phyloP scores from a whole-genome alignment of 2,888 invertebrate genomes.

The Saturnia japonica region DNA sequence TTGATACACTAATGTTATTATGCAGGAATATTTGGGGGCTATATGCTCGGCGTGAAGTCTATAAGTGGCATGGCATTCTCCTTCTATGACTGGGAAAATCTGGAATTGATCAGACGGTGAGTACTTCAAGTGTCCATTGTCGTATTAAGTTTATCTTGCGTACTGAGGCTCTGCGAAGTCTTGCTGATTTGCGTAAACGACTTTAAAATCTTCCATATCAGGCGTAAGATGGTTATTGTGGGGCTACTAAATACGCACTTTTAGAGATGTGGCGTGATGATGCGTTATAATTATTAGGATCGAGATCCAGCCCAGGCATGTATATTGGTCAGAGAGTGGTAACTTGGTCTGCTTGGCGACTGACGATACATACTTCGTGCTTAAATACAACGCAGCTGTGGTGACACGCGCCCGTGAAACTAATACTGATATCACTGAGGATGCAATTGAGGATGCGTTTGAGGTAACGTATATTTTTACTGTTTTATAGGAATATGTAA shows the following conservation, averaged over 20 bases:
- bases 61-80: slow-evolving; percentile 96
- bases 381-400: slow-evolving; percentile 92
- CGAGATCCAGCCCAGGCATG: slow-evolving; percentile 95
- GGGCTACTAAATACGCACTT: neutral
- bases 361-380: slow-evolving; percentile 96
- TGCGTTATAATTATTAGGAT: slow-evolving; percentile 82
- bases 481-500: too few relatives aligned
- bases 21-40: slow-evolving; percentile 93
- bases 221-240: neutral
- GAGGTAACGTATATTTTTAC: slow-evolving; percentile 82
- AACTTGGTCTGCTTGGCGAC: slow-evolving; percentile 96
- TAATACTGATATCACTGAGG: slow-evolving; percentile 90
- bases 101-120: slow-evolving; percentile 90
- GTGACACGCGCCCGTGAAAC: slow-evolving; percentile 90
- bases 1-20: too few relatives aligned
- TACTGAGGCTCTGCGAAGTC: neutral
- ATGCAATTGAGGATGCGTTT: slow-evolving; percentile 98
- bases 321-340: slow-evolving; percentile 98
- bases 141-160: neutral
- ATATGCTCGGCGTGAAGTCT: slow-evolving; percentile 94
- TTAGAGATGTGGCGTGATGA: neutral
- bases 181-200: neutral
- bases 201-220: neutral
- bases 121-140: slow-evolving; percentile 12
- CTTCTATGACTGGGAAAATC: slow-evolving; percentile 98